Percentiles rank a stretch among this genome's conserved stretches.
These are phyloP conservation scores for Pungitius pungitius DNA, from an alignment of 2,113 vertebrate species.

Conservation along the genomic window DNA sequence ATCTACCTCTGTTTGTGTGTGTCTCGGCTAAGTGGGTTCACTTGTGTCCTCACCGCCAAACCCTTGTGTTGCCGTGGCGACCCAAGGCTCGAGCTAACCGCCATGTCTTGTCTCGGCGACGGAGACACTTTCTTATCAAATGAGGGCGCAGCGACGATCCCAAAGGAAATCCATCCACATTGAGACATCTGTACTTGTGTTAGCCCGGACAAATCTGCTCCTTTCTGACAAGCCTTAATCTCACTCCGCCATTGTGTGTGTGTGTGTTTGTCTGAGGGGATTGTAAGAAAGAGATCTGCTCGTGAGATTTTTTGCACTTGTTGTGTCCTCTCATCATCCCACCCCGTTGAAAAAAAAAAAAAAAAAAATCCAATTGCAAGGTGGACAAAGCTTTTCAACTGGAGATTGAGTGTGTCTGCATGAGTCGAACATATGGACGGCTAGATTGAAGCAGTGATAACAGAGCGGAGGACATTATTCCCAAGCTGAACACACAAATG, in stretches of 20 bases:
- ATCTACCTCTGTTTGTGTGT: slow-evolving; percentile 11
- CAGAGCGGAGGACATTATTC: slow-evolving; percentile 60
- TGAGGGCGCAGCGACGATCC: slow-evolving; percentile 63
- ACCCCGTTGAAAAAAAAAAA: slow-evolving; percentile 25
- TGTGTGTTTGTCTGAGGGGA: slow-evolving; percentile 51
- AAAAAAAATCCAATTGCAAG: slow-evolving; percentile 65
- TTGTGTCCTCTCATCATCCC: slow-evolving; percentile 45
- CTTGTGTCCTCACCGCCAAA: slow-evolving; percentile 25
- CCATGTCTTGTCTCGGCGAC: slow-evolving; percentile 43
- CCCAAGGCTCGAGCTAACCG: slow-evolving; percentile 31
- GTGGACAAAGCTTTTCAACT: slow-evolving; percentile 73
- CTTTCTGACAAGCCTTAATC: slow-evolving; percentile 78
- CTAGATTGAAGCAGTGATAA: slow-evolving; percentile 70
- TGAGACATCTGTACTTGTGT: slow-evolving; percentile 77
- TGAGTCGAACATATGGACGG: slow-evolving; percentile 73
- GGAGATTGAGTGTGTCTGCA: slow-evolving; percentile 65
- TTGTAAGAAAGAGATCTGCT: slow-evolving; percentile 65
- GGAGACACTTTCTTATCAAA: slow-evolving; percentile 66
- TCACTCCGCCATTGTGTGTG: slow-evolving; percentile 40
- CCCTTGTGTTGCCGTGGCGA: slow-evolving; percentile 56
- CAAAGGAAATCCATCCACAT: slow-evolving; percentile 72
- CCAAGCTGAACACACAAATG: slow-evolving; percentile 38
- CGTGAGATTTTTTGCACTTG: slow-evolving; percentile 57
- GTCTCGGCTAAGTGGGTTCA: slow-evolving; percentile 24
- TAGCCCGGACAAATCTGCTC: slow-evolving; percentile 73